A percentile compares a stretch with the other conserved stretches of the same genome.
Conservation (phyloP, 1,140 invertebrate species). For the Argopecten irradians region DNA sequence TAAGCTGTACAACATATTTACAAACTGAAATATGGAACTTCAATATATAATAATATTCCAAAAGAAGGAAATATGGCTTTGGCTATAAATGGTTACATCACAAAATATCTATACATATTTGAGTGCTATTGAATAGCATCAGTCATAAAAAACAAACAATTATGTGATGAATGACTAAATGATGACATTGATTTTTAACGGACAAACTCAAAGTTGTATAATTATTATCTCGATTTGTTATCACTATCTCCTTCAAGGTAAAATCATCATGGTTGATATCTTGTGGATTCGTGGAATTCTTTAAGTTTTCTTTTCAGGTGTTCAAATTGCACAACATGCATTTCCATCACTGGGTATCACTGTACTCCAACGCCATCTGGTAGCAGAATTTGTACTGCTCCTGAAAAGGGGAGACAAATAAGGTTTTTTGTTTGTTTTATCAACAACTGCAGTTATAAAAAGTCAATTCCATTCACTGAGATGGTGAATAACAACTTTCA, state of each 20-base stretch:
- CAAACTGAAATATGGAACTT: neutral
- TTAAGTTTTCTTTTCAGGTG: neutral
- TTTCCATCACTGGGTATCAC: conserved; percentile 54
- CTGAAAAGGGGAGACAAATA: conserved; percentile 56
- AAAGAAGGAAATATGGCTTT: neutral
- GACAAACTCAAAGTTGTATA: neutral
- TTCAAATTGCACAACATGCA: neutral
- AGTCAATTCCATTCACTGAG: neutral
- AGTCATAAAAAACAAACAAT: neutral
- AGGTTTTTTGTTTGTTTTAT: neutral
- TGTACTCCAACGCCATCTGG: conserved; percentile 69
- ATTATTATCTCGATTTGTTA: neutral
- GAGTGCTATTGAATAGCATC: neutral
- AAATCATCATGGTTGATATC: neutral
- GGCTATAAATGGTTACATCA: conserved; percentile 5
- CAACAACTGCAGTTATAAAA: neutral
- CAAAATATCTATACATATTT: neutral
- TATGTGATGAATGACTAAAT: neutral
- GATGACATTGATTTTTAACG: no score
- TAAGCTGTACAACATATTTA: neutral
- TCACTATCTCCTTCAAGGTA: neutral
- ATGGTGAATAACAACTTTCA: neutral
- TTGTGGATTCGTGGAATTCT: neutral
- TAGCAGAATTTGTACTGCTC: conserved; percentile 75
- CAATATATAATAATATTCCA: neutral